Evolutionary conservation across 2,888 invertebrate species (phyloP).

Genomic region (Steinernema hermaphroditum): DNA sequence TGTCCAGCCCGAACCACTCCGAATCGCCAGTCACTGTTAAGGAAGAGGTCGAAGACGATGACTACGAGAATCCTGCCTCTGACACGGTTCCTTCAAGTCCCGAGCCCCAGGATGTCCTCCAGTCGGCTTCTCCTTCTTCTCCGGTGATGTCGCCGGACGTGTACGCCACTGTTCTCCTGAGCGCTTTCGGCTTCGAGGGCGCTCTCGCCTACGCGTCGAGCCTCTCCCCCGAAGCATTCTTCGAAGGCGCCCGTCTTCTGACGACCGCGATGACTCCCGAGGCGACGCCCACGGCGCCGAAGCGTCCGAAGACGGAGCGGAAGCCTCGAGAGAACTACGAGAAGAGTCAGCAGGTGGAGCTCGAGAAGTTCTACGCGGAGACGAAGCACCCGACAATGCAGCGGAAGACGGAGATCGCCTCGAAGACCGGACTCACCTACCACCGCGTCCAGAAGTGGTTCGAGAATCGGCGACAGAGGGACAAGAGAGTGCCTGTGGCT

Average conservation of each 20-base stretch:
- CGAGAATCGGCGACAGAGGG: constrained; percentile 8
- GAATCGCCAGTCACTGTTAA: neutral
- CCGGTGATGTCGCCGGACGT: neutral
- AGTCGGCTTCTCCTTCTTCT: too few relatives aligned
- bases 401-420: neutral
- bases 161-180: neutral
- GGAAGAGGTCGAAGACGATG: neutral
- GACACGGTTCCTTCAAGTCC: neutral
- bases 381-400: neutral
- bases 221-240: neutral
- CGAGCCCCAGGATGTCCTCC: neutral
- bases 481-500: neutral
- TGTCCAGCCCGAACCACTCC: neutral
- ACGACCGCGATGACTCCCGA: neutral
- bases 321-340: constrained; percentile 4
- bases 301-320: constrained; percentile 1
- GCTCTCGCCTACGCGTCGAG: neutral
- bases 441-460: constrained; percentile 6
- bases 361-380: neutral
- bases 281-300: neutral
- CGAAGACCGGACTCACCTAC: neutral
- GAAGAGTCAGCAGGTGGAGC: neutral
- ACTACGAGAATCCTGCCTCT: neutral
- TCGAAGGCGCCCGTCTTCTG: neutral
- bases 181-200: neutral